These are phyloP conservation scores for Rhabdomys dilectus DNA, from an alignment of 2,113 vertebrate genomes.

Conservation along the genomic window DNA sequence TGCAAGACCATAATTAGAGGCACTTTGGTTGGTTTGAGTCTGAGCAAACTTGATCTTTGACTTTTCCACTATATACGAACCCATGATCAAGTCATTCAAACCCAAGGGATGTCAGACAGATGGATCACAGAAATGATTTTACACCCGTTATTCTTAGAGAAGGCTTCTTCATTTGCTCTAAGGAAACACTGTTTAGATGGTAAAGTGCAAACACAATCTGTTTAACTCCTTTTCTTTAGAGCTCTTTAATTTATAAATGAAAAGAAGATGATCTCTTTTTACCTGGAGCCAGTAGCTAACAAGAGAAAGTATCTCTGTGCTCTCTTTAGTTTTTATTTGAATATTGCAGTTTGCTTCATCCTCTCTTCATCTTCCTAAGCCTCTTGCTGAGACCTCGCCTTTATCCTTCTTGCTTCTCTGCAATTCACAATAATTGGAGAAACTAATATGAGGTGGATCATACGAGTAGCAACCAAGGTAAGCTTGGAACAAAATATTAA, in stretches of 20 bases:
- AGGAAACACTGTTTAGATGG: not conserved
- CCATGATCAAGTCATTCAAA: not conserved
- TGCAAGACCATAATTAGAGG: slow-evolving; percentile 41
- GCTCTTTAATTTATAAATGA: not conserved
- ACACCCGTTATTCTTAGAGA: not conserved
- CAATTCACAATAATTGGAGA: not conserved
- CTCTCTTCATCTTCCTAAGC: not conserved
- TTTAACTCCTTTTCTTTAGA: slow-evolving; percentile 12
- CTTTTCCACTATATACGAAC: not conserved
- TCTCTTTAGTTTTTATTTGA: not conserved
- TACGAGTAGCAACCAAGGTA: fast-evolving
- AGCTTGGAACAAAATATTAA: not conserved
- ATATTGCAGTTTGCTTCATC: not conserved
- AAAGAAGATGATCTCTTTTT: not conserved
- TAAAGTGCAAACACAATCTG: not conserved
- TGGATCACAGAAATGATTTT: not conserved
- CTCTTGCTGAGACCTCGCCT: fast-evolving
- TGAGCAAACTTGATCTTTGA: slow-evolving; percentile 5
- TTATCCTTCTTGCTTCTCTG: not conserved
- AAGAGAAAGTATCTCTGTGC: not conserved
- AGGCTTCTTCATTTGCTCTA: not conserved
- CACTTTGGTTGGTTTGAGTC: not conserved
- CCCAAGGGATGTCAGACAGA: not conserved
- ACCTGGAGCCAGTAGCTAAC: not conserved
- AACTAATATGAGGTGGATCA: not conserved